These are phyloP conservation scores for Antheraea yamamai DNA, from an alignment of 2,888 invertebrate species.

Conservation along the genomic window DNA sequence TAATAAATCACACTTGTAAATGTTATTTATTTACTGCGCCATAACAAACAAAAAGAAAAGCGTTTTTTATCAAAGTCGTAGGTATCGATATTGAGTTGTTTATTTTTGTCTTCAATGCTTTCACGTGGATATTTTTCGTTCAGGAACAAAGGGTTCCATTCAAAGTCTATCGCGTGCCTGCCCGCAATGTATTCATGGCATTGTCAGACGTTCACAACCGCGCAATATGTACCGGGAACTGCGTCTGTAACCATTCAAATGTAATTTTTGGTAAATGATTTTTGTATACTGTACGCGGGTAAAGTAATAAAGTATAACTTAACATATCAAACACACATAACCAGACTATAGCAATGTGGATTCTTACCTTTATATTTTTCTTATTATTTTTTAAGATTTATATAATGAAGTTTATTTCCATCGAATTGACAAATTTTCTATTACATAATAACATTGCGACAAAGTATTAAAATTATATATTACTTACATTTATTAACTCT, in stretches of 20 bases:
- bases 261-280: conserved; percentile 35
- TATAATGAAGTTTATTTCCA: too few species aligned
- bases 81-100: conserved; percentile 16
- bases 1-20: not conserved
- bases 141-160: conserved; percentile 61
- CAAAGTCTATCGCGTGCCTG: conserved; percentile 64
- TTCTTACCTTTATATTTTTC: not conserved
- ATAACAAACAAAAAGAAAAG: not conserved
- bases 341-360: not conserved
- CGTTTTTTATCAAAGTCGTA: not conserved
- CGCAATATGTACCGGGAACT: conserved; percentile 56
- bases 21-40: not conserved
- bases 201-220: conserved; percentile 67
- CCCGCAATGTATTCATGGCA: conserved; percentile 63
- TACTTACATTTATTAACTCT: too few species aligned
- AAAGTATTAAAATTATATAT: not conserved
- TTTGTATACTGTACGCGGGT: not conserved
- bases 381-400: too few species aligned
- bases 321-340: not conserved
- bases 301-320: not conserved
- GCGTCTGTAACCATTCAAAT: conserved; percentile 41
- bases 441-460: not conserved
- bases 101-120: conserved; percentile 46
- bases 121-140: conserved; percentile 46
- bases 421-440: not conserved